Percentiles rank a stretch among this genome's conserved stretches.
Conservation (phyloP, 1,140 invertebrate genomes). For the Drosophila aff. region DNA sequence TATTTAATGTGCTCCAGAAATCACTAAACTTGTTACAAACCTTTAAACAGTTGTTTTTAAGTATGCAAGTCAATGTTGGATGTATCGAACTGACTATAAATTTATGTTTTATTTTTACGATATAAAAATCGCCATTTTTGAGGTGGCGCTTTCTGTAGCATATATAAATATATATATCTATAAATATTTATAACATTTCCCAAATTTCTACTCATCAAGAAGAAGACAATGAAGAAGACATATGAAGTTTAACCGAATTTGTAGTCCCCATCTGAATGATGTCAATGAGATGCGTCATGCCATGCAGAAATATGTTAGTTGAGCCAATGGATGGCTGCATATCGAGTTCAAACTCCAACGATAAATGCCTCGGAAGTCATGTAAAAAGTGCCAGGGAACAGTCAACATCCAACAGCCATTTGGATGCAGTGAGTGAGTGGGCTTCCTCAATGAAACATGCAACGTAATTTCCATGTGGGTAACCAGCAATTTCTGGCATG, state of each 20-base stretch:
- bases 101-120: too few relatives aligned
- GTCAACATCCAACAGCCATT: slow-evolving; percentile 5
- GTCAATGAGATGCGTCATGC: slow-evolving; percentile 3
- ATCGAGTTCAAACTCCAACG: slow-evolving; percentile 4
- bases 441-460: slow-evolving; percentile 71
- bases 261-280: not conserved
- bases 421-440: slow-evolving; percentile 21
- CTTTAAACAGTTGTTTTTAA: too few relatives aligned
- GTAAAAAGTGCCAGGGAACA: slow-evolving; percentile 21
- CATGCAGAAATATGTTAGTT: slow-evolving; percentile 10
- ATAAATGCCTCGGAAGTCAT: slow-evolving; percentile 25
- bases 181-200: too few relatives aligned
- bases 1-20: too few relatives aligned
- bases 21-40: too few relatives aligned
- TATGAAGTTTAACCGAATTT: not conserved
- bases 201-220: too few relatives aligned
- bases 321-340: not conserved
- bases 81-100: too few relatives aligned
- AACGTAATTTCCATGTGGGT: slow-evolving; percentile 83
- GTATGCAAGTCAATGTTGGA: too few relatives aligned
- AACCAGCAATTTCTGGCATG: slow-evolving; percentile 84
- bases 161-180: too few relatives aligned
- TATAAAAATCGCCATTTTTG: too few relatives aligned
- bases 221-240: too few relatives aligned
- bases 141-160: too few relatives aligned